Evolutionary conservation across 1,140 invertebrate genomes (phyloP).

Genomic region (Zaprionus nigranus): DNA sequence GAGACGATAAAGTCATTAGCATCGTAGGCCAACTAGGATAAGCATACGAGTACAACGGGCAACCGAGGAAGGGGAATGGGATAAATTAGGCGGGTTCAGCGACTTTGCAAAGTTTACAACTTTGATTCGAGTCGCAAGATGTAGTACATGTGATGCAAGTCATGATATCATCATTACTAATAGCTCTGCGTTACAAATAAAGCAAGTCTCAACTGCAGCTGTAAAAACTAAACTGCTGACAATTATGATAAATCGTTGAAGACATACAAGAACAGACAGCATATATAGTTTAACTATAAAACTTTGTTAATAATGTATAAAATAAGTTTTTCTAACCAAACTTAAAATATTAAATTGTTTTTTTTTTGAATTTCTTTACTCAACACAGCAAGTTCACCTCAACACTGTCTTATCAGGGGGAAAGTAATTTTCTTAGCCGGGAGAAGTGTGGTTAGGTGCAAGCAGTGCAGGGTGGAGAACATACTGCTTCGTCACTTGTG

Average conservation of each 20-base stretch:
- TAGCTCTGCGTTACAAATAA: not conserved
- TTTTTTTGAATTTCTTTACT: constrained; percentile 5
- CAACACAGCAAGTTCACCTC: not conserved
- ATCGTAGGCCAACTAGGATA: constrained; percentile 35
- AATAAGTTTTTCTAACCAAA: too few species aligned
- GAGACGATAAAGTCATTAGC: constrained; percentile 66
- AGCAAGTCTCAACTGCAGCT: not conserved
- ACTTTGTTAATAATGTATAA: too few species aligned
- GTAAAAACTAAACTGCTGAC: not conserved
- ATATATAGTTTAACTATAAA: too few species aligned
- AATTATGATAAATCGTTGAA: too few species aligned
- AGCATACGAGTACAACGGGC: not conserved
- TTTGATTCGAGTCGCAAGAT: not conserved
- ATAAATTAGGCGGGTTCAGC: constrained; percentile 4
- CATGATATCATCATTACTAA: constrained; percentile 14
- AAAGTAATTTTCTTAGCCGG: too few species aligned
- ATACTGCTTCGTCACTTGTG: not conserved
- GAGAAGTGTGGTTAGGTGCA: not conserved
- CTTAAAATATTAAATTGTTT: too few species aligned
- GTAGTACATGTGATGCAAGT: not conserved
- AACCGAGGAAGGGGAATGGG: not conserved
- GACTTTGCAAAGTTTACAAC: not conserved
- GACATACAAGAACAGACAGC: too few species aligned
- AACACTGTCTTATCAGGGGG: not conserved
- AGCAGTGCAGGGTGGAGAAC: not conserved